Evolutionary conservation across 2,888 invertebrate genomes (phyloP).

Genomic region (Clitarchus hookeri): DNA sequence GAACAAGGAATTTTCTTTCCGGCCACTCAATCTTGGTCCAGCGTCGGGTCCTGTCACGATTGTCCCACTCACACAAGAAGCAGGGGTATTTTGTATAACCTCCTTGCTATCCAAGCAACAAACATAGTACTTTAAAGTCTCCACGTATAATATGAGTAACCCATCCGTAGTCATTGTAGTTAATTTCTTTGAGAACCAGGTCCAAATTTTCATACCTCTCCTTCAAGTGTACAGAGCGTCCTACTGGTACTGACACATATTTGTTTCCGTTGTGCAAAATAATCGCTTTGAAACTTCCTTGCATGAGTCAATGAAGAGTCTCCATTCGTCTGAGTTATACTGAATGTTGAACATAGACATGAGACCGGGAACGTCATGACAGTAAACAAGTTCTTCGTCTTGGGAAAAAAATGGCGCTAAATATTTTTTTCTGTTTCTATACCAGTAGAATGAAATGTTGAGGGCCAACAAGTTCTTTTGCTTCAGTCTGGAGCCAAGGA

Average conservation of each 20-base stretch:
- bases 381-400: neutral
- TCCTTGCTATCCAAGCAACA: no score
- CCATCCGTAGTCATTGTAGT: no score
- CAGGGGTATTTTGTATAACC: no score
- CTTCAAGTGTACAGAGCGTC: slow-evolving; percentile 23
- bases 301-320: slow-evolving; percentile 16
- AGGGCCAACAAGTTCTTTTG: neutral
- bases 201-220: slow-evolving; percentile 19
- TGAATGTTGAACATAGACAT: neutral
- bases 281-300: slow-evolving; percentile 28
- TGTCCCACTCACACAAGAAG: no score
- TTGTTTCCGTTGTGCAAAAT: slow-evolving; percentile 20
- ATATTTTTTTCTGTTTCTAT: neutral
- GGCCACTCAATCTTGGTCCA: no score
- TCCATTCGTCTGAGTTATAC: neutral
- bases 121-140: no score
- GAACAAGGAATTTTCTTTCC: no score
- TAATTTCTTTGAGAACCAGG: no score
- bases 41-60: no score
- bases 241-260: slow-evolving; percentile 10
- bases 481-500: slow-evolving; percentile 23
- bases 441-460: neutral
- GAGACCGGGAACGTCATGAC: neutral
- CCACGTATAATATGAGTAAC: no score
- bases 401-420: neutral